Evolutionary conservation across 2,888 invertebrate species (phyloP), one percentile per base, ranked within the genome.

Genomic region (Aelia acuminata): DNA sequence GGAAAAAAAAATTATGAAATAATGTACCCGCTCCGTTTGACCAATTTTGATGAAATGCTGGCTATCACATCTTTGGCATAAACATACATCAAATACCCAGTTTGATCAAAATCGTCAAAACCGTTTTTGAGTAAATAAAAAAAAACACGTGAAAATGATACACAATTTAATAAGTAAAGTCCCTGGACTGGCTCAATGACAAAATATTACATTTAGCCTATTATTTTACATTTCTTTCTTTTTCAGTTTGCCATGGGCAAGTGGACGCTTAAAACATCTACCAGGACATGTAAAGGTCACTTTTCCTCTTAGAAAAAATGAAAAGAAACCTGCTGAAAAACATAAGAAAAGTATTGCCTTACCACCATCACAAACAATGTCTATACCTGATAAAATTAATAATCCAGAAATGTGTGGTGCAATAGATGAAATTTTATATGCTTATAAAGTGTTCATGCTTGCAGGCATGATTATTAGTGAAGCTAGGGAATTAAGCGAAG

Each of bases 241-340:
- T 63, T 87, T 39, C 26, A 87, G 87, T 43, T 63, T 87, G 5
- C 87, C 63, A 39, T 87, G 87, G 87, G 39, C 87, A 35, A 87
- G 50, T 63, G 87, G 87, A 43, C 13, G 20, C 1, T 39, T 87
- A 26, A 53, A 53, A 87, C 26, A 87, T 39, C 43, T 87, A 3
- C 87, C 87, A 26, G 87, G 87, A 63, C 48, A 53, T 31, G 43
- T 31, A 22, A 85, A 85, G 22, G 7, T 50, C 26, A 31, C 10
- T n/a, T 85, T 50, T 53, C 85, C 85, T 50, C 31, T 85, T 10
- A 49, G 49, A 85, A 85, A 50, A 49, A 26, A 57, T 1, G n/a
- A 1, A 57, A 57, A 80, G n/a, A 70, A 0, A 0, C n/a, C 7
- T 84, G 4, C 43, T 26, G 18, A 18, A 31, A 31, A 31, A 35